phyloP scores from a whole-genome alignment of 2,888 invertebrate genomes.

The Ferdinandea cuprea region DNA sequence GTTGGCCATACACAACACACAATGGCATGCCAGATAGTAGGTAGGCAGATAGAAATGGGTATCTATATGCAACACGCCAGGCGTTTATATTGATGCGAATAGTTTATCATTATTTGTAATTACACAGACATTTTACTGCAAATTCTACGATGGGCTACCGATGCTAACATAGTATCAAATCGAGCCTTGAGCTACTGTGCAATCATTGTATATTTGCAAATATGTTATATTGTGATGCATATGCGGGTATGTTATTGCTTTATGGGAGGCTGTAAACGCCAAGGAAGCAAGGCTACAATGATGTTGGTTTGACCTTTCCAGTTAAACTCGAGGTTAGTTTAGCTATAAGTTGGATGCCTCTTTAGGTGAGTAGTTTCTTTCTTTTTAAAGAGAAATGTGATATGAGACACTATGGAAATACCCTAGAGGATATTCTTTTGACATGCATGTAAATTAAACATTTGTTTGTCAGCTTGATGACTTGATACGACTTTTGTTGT shows the following conservation, averaged over 20 bases:
- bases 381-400: too few species aligned
- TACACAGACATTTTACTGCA: constrained; percentile 54
- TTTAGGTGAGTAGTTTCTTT: too few species aligned
- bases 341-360: too few species aligned
- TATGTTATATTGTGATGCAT: constrained; percentile 8
- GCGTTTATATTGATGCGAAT: constrained; percentile 74
- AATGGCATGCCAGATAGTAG: too few species aligned
- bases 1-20: constrained; percentile 31
- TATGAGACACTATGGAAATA: too few species aligned
- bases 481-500: too few species aligned
- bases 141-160: constrained; percentile 43
- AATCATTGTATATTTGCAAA: constrained; percentile 21
- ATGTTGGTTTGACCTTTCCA: neutral
- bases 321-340: too few species aligned
- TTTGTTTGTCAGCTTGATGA: too few species aligned
- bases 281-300: neutral
- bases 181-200: constrained; percentile 56
- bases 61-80: constrained; percentile 47
- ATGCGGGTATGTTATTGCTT: constrained; percentile 5
- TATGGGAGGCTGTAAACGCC: constrained; percentile 25
- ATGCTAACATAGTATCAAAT: constrained; percentile 26
- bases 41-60: neutral
- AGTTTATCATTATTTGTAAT: constrained; percentile 74
- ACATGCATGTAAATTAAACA: too few species aligned
- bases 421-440: too few species aligned